Percentiles rank a stretch among this genome's conserved stretches.
phyloP scores from a whole-genome alignment of 2,888 invertebrate genomes.

The Coremacera marginata region DNA sequence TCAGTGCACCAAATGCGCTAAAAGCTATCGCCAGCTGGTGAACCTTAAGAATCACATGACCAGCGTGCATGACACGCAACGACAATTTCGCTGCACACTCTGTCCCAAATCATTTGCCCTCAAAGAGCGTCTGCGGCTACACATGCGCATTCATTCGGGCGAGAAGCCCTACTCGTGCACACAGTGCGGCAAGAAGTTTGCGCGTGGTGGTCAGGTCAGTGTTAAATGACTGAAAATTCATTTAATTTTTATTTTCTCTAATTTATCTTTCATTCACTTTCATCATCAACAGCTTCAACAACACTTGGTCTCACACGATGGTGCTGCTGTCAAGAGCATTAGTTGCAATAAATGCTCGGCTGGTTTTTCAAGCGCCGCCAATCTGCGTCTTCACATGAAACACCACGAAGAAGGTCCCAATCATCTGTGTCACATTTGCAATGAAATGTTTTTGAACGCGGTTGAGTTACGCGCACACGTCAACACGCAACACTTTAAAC shows the following conservation, averaged over 20 bases:
- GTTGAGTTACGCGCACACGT: conserved; percentile 81
- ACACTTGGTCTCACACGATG: conserved; percentile 79
- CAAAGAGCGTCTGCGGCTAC: conserved; percentile 80
- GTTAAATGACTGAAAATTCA: neutral
- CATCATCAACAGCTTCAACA: conserved; percentile 68
- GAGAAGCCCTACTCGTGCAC: conserved; percentile 77
- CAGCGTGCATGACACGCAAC: conserved; percentile 63
- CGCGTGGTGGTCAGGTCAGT: conserved; percentile 79
- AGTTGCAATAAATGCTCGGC: conserved; percentile 79
- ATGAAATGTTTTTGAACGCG: conserved; percentile 80
- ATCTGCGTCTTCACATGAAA: conserved; percentile 75
- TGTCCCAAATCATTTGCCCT: conserved; percentile 83
- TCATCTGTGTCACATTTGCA: conserved; percentile 84
- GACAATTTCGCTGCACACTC: conserved; percentile 77
- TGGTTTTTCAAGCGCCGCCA: conserved; percentile 77
- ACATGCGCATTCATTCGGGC: conserved; percentile 80
- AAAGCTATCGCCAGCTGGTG: conserved; percentile 75
- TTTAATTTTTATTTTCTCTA: neutral
- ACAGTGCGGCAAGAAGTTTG: conserved; percentile 76
- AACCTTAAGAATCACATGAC: conserved; percentile 75
- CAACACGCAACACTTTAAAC: conserved; percentile 80
- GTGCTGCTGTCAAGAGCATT: conserved; percentile 66
- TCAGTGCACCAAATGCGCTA: conserved; percentile 75
- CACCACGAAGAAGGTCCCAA: conserved; percentile 82
- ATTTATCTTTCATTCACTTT: neutral